Base-by-base conservation (phyloP, 2,113 vertebrate species). In the Oplegnathus fasciatus region DNA sequence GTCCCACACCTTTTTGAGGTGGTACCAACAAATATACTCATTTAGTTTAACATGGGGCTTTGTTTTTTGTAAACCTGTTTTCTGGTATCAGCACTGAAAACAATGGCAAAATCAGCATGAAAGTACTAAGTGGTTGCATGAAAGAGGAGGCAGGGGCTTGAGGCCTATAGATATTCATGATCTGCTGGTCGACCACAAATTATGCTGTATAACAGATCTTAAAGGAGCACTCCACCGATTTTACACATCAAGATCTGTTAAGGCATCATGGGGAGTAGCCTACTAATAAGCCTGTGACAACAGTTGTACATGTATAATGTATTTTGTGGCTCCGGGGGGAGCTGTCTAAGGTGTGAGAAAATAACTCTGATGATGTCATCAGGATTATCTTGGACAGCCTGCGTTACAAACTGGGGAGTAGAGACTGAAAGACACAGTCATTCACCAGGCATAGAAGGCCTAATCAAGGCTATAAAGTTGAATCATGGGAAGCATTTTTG, bases 91-190 rank as follows among this genome's bases (percentile, higher is more conserved):
- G n/a, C 61, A 46, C 26, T 55, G 44, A n/a, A 67, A 71, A 50
- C 68, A 58, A 73, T 5, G 4, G 32, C n/a, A 42, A 26, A 13
- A 24, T 54, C 28, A 68, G 64, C 17, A 48, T 58, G 4, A 57
- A 22, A 69, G 20, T 78, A 11, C 37, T 5, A 14, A 22, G 37
- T 28, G 52, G 9, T 8, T 24, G 54, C 10, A 5, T 34, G 24
- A 15, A n/a, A 32, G 40, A 44, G 44, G 24, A 52, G 76, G 17
- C 32, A 0, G 24, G 24, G 14, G 22, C 15, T 9, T 37, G 44
- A 72, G 30, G 28, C 22, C 70, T 42, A 5, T 62, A 32, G 46
- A 75, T 57, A 80, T 85, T 75, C 57, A 86, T 65, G 72, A 24
- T 18, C 48, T 58, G 13, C 24, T 1, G 5, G 30, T 52, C 4